Evolutionary conservation across 2,113 vertebrate genomes (phyloP).

Genomic region (Paralichthys olivaceus): DNA sequence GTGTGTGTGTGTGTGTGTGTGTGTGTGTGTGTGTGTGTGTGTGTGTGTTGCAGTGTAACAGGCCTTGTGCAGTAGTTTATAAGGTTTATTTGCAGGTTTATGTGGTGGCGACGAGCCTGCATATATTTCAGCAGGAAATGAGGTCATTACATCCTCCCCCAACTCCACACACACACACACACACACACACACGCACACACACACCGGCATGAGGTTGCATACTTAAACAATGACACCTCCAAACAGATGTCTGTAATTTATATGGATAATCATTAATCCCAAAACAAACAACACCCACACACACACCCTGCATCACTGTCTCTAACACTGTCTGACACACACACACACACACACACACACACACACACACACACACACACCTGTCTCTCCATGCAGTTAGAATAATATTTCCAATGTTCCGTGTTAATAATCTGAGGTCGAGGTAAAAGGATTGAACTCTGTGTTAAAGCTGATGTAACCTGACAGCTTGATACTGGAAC

Average conservation of each 20-base stretch:
- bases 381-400: background rate
- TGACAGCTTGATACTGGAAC: too few relatives aligned
- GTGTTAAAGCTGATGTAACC: too few relatives aligned
- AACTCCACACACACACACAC: slow-evolving; percentile 12
- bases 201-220: slow-evolving; percentile 62
- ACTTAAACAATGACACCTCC: slow-evolving; percentile 53
- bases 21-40: slow-evolving; percentile 1
- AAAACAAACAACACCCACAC: slow-evolving; percentile 49
- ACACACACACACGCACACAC: slow-evolving; percentile 18
- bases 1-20: background rate
- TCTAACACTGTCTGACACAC: background rate
- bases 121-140: slow-evolving; percentile 70
- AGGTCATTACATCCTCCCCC: slow-evolving; percentile 55
- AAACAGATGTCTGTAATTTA: slow-evolving; percentile 64
- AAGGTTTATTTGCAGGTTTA: slow-evolving; percentile 65
- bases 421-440: too few relatives aligned
- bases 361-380: slow-evolving; percentile 8
- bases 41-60: slow-evolving; percentile 21
- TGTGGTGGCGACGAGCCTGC: slow-evolving; percentile 55
- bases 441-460: too few relatives aligned
- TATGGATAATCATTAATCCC: slow-evolving; percentile 56
- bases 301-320: background rate
- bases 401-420: background rate
- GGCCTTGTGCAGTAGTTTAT: slow-evolving; percentile 37
- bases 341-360: background rate